Base-by-base conservation (phyloP, 2,113 vertebrate species). In the Parus major region DNA sequence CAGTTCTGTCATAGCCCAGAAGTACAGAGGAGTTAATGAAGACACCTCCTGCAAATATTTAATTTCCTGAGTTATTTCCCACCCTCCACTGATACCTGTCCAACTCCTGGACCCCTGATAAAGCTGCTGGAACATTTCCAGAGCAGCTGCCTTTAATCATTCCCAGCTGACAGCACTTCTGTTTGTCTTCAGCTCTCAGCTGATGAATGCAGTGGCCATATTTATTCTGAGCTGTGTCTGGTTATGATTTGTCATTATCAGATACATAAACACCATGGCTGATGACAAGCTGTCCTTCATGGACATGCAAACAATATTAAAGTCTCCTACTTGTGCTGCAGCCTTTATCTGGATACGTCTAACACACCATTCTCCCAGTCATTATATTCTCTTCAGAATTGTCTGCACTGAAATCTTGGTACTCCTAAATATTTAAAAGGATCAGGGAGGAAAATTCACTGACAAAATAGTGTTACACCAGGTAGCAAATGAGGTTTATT, bases 401-500 rank as follows among this genome's bases (percentile, higher is more conserved):
- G 13, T 42, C 36, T 57, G 29, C 3, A 11, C 18, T 36, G 22
- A 63, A 22, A 68, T n/a, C 8, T 36, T 42, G 19, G 14, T 85
- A 61, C 29, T 93, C 69, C 39, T 55, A 68, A 78, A 41, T 61
- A 78, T 39, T 79, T 66, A 29, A 36, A 76, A 76, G 22, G 21
- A 76, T 41, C 12, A 33, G 18, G 47, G 11, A 75, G 24, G 28
- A 71, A 73, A 89, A 81, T 29, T 25, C 39, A 83, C 50, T 46
- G 72, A 94, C 50, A 89, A 52, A 82, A 84, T 7, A 81, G 41
- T 21, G 41, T 68, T 75, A 53, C 15, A 75, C 3, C 19, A 86
- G n/a, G 36, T 72, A 88, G 33, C 15, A 86, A 94, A 84, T 52
- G 33, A 87, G 12, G 53, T 92, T 94, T 76, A 95, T 98, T 97